Evolutionary conservation across 2,888 invertebrate genomes (phyloP), one percentile per base, ranked within the genome.

Genomic region (Drosophila lutescens): DNA sequence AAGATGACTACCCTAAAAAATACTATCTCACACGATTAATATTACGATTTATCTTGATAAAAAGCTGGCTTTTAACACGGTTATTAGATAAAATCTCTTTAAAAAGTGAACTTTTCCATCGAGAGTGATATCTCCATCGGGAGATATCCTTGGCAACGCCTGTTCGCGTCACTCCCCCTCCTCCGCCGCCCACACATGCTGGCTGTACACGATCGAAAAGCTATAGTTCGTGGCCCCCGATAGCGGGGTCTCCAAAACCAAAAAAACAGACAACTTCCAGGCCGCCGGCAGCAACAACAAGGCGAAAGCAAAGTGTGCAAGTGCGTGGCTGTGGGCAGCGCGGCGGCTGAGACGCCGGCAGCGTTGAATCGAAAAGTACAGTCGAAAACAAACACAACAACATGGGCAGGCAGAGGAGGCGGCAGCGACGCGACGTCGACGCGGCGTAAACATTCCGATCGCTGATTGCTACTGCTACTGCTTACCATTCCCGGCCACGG

Each of bases 401-500:
- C 68, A 68, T 32, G 30, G 61, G 70, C 71, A 51, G 54, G 46
- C 44, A 47, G 47, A 47, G 47, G 17, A 47, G 30, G 10, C 47
- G 46, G 41, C 55, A 54, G 43, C 23, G 85, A 79, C 77, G 60
- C 67, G 69, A 47, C 59, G 66, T 53, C 62, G 50, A 44, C 56
- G 60, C 63, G 51, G 46, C 62, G 73, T 66, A 74, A 54, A 81
- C 54, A 61, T 65, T 60, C 61, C 49, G 60, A 58, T 67, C 43
- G 95, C n/a, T 2, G n/a, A 46, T n/a, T 26, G 23, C 13, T 6
- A 13, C 1, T 13, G 44, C 97, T n/a, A 23, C 1, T 13, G 44
- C 97, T 96, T 95, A 98, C 98, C 95, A 97, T 96, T 93, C 97
- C 98, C 76, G 98, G 98, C 98, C 98, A 98, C 78, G 98, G 97